Percentiles rank a stretch among this genome's conserved stretches.
phyloP scores from a whole-genome alignment of 2,113 vertebrate genomes.

The Aspidoscelis tigris region DNA sequence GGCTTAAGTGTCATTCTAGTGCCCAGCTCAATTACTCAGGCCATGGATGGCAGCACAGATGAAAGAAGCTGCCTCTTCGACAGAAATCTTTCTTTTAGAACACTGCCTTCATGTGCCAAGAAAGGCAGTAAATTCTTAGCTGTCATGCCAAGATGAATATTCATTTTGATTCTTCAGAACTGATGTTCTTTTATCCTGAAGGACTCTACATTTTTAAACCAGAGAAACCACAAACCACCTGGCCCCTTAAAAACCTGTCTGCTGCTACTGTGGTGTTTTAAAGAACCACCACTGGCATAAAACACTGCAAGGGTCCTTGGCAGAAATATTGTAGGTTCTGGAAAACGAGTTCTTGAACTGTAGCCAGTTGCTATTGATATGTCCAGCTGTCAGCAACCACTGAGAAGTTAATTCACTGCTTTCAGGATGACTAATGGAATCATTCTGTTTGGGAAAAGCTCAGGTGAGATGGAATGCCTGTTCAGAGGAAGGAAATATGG shows the following conservation, averaged over 20 bases:
- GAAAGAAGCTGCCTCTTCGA: constrained; percentile 1
- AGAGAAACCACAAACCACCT: background rate
- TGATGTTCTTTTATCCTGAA: background rate
- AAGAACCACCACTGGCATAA: background rate
- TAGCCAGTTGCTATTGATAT: constrained; percentile 11
- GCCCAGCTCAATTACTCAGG: constrained; percentile 25
- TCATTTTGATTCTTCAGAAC: background rate
- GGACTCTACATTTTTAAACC: background rate
- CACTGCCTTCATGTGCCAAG: background rate
- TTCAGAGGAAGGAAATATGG: background rate
- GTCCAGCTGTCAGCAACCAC: background rate
- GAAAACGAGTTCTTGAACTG: constrained; percentile 4
- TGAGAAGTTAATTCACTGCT: constrained; percentile 23
- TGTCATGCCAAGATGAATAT: background rate
- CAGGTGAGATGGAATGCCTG: constrained; percentile 2
- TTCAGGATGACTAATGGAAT: constrained; percentile 14
- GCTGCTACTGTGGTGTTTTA: background rate
- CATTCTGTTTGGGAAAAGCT: background rate
- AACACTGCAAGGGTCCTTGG: background rate
- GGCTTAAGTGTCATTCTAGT: constrained; percentile 29
- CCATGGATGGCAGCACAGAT: constrained; percentile 12
- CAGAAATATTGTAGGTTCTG: background rate
- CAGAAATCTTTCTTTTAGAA: background rate
- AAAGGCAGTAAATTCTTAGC: background rate
- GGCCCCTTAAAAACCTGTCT: background rate